Evolutionary conservation across 2,797 vertebrate genomes (phyloP).

Genomic region (Somateria mollissima): DNA sequence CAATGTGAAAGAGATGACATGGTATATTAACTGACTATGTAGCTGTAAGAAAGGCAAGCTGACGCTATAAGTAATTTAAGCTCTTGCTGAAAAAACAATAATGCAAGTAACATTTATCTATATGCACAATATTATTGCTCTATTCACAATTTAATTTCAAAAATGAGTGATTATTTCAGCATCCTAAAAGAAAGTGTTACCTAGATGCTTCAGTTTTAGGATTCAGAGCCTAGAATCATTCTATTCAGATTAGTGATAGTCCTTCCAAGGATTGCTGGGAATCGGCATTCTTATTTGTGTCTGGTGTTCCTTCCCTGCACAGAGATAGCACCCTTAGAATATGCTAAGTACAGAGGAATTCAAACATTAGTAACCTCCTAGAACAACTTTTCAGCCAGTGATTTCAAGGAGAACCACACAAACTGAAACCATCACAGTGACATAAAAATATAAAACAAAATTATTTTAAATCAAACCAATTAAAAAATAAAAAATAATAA

Average conservation of each 20-base stretch:
- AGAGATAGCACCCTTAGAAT: neutral
- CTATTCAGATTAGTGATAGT: neutral
- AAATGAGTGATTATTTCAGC: neutral
- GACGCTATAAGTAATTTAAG: neutral
- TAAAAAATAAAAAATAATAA: neutral
- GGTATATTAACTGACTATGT: no score
- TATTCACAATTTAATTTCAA: neutral
- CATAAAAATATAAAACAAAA: neutral
- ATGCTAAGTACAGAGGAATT: neutral
- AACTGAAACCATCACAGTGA: neutral
- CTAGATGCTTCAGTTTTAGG: neutral
- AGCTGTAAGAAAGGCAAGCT: neutral
- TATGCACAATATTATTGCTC: neutral
- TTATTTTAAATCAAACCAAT: neutral
- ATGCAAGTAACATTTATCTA: neutral
- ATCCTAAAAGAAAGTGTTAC: neutral
- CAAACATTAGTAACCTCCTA: neutral
- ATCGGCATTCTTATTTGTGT: neutral
- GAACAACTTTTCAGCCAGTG: neutral
- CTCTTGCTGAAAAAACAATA: neutral
- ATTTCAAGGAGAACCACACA: neutral
- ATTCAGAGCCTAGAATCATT: neutral
- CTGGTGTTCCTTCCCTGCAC: neutral
- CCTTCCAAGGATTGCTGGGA: neutral
- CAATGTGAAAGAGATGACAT: neutral